These are phyloP conservation scores for Camponotus vicinus DNA, from an alignment of 1,140 invertebrate genomes.

Conservation along the genomic window DNA sequence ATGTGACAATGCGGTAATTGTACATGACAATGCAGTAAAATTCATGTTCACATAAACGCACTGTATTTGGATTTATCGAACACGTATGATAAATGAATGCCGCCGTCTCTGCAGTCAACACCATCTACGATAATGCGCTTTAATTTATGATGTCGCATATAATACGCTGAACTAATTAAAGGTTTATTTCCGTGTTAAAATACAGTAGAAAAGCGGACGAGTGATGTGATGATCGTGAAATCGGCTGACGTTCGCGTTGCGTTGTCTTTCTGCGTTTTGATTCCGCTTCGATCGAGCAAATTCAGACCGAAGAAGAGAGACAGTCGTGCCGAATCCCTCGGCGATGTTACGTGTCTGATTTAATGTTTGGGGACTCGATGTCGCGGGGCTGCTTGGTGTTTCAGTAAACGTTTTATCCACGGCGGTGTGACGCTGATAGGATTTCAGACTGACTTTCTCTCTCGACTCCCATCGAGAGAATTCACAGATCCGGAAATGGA, in stretches of 20 bases:
- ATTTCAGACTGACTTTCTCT: constrained; percentile 48
- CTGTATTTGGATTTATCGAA: constrained; percentile 46
- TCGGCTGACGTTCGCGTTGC: neutral
- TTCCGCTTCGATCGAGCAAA: constrained; percentile 24
- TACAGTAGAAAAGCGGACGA: neutral
- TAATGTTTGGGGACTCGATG: constrained; percentile 60
- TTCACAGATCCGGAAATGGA: constrained; percentile 11
- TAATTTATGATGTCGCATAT: neutral
- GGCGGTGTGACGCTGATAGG: constrained; percentile 53
- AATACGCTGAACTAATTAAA: constrained; percentile 35
- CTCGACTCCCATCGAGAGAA: neutral
- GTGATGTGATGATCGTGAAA: neutral
- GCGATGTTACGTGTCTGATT: constrained; percentile 63
- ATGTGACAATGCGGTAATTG: constrained; percentile 44
- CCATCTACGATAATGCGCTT: constrained; percentile 43
- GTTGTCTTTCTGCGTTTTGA: constrained; percentile 1
- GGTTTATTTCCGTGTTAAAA: constrained; percentile 12
- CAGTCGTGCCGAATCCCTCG: constrained; percentile 47
- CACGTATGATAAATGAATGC: constrained; percentile 43
- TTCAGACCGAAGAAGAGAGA: constrained; percentile 5
- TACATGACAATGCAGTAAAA: constrained; percentile 57
- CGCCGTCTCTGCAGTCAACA: constrained; percentile 29
- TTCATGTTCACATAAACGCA: constrained; percentile 49
- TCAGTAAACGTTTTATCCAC: constrained; percentile 58
- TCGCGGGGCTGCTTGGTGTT: constrained; percentile 53